Evolutionary conservation across 1,140 invertebrate genomes (phyloP).

Genomic region (Latrodectus geometricus): DNA sequence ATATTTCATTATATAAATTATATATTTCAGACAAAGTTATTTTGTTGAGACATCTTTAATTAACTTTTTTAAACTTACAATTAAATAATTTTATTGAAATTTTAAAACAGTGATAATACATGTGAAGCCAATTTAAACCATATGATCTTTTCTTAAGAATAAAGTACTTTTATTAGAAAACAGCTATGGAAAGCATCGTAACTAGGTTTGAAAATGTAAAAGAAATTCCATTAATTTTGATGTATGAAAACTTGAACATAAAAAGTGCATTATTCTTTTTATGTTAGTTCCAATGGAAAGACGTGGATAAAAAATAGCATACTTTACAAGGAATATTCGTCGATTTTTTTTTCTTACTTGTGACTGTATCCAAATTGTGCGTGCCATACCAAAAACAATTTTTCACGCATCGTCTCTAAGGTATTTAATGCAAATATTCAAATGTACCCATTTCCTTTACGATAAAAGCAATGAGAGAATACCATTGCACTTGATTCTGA

Average conservation of each 20-base stretch:
- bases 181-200: neutral
- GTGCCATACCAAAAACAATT: neutral
- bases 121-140: neutral
- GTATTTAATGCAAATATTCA: neutral
- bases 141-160: neutral
- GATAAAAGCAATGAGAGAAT: no score
- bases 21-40: no score
- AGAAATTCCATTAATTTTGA: constrained; percentile 23
- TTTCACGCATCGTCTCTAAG: neutral
- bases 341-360: neutral
- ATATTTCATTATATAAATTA: no score
- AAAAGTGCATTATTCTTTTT: constrained; percentile 13
- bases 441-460: no score
- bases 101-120: no score
- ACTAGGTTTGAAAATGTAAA: neutral
- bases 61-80: no score
- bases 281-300: neutral
- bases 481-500: neutral
- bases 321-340: neutral
- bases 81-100: no score
- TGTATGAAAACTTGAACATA: constrained; percentile 18
- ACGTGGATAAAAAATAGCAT: neutral
- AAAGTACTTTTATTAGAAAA: neutral
- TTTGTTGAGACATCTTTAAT: no score
- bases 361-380: neutral